These are phyloP conservation scores for Octonoba sinensis DNA, from an alignment of 2,888 invertebrate species.

Conservation along the genomic window DNA sequence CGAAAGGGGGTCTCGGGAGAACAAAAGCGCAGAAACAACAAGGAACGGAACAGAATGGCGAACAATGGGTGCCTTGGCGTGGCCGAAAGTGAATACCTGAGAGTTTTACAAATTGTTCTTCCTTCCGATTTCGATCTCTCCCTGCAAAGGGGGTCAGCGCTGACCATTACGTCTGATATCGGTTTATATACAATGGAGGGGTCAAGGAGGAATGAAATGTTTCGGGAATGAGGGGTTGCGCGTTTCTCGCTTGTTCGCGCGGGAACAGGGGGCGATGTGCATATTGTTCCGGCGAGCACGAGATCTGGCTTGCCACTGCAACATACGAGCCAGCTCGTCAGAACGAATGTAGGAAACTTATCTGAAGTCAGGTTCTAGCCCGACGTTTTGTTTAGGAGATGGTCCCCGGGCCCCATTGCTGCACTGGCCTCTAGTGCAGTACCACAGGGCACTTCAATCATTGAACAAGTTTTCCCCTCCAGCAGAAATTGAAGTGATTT, in stretches of 20 bases:
- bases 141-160: conserved; percentile 36
- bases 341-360: too few relatives aligned
- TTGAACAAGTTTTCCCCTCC: too few relatives aligned
- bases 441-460: too few relatives aligned
- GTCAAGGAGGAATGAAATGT: conserved; percentile 59
- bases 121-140: conserved; percentile 45
- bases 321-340: too few relatives aligned
- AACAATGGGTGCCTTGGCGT: conserved; percentile 56
- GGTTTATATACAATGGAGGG: conserved; percentile 35
- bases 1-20: background rate
- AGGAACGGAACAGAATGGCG: too few relatives aligned
- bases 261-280: conserved; percentile 29
- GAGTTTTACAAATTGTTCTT: conserved; percentile 59
- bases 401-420: too few relatives aligned
- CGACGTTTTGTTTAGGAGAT: too few relatives aligned
- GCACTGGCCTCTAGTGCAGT: too few relatives aligned
- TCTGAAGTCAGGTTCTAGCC: too few relatives aligned
- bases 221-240: conserved; percentile 5
- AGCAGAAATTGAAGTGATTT: too few relatives aligned
- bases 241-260: background rate
- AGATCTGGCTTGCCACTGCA: too few relatives aligned
- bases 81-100: conserved; percentile 60
- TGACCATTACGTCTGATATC: conserved; percentile 41
- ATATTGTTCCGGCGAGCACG: conserved; percentile 26
- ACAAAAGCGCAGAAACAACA: too few relatives aligned